Conservation (phyloP, 2,113 vertebrate species). For the Phyllostomus discolor region DNA sequence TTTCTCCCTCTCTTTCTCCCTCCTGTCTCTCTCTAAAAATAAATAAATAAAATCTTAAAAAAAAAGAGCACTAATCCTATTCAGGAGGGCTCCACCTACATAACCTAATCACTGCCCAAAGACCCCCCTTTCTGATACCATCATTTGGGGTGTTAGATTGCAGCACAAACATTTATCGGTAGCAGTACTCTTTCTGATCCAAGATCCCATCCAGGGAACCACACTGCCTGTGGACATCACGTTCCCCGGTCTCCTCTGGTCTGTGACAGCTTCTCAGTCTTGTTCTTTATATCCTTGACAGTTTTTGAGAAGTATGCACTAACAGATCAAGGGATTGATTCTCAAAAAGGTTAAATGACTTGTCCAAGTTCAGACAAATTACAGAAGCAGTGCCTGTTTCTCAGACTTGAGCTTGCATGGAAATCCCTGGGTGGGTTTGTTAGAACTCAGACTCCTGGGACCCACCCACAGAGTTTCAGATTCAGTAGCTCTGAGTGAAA, state of each 20-base stretch:
- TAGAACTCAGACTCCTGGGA: not conserved
- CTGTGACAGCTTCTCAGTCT: not conserved
- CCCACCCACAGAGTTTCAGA: not conserved
- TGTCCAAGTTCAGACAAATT: not conserved
- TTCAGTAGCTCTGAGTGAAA: not conserved
- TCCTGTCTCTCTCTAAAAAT: no score
- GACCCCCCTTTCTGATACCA: not conserved
- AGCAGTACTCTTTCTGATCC: not conserved
- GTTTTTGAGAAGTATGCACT: not conserved
- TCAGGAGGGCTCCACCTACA: not conserved
- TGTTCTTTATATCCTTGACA: not conserved
- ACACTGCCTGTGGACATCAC: rapidly evolving
- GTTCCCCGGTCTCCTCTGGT: not conserved
- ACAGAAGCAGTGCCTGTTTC: not conserved
- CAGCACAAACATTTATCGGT: not conserved
- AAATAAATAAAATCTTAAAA: no score
- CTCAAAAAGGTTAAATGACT: not conserved
- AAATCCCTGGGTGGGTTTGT: not conserved
- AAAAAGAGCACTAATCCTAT: not conserved
- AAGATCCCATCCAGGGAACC: rapidly evolving
- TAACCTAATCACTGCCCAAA: not conserved
- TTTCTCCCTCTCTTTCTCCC: no score
- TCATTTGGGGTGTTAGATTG: no score
- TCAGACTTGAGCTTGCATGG: not conserved
- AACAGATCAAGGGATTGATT: not conserved